phyloP scores from a whole-genome alignment of 1,140 invertebrate genomes.

The Pseudomyrmex gracilis region DNA sequence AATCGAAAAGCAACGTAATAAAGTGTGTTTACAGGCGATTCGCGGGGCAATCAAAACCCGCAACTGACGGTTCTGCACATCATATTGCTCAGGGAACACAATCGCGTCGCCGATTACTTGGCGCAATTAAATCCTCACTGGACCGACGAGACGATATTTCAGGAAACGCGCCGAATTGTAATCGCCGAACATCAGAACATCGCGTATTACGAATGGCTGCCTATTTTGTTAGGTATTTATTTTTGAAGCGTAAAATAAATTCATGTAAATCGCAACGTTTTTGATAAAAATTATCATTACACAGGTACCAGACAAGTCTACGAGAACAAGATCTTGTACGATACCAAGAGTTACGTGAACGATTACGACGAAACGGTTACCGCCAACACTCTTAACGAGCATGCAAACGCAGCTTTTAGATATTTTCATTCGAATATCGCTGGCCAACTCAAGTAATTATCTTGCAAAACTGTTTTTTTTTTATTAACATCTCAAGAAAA shows the following conservation, averaged over 20 bases:
- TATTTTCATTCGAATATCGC: constrained; percentile 95
- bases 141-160: constrained; percentile 94
- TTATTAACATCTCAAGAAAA: too few species aligned
- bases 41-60: constrained; percentile 94
- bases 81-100: constrained; percentile 95
- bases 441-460: constrained; percentile 52
- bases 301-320: constrained; percentile 84
- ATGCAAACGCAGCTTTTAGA: constrained; percentile 94
- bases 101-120: constrained; percentile 92
- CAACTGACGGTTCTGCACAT: constrained; percentile 93
- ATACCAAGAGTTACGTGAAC: constrained; percentile 89
- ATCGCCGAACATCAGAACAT: constrained; percentile 94
- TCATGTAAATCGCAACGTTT: background rate
- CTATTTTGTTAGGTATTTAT: constrained; percentile 90
- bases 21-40: constrained; percentile 89
- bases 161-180: constrained; percentile 93
- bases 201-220: constrained; percentile 94
- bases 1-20: background rate
- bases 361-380: constrained; percentile 94
- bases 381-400: constrained; percentile 93
- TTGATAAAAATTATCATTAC: constrained; percentile 48
- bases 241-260: too few species aligned
- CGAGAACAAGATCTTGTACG: constrained; percentile 90
- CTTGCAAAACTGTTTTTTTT: background rate
- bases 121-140: constrained; percentile 93